Base-by-base conservation (phyloP, 1,140 invertebrate genomes). In the Sminthurinus signatus region DNA sequence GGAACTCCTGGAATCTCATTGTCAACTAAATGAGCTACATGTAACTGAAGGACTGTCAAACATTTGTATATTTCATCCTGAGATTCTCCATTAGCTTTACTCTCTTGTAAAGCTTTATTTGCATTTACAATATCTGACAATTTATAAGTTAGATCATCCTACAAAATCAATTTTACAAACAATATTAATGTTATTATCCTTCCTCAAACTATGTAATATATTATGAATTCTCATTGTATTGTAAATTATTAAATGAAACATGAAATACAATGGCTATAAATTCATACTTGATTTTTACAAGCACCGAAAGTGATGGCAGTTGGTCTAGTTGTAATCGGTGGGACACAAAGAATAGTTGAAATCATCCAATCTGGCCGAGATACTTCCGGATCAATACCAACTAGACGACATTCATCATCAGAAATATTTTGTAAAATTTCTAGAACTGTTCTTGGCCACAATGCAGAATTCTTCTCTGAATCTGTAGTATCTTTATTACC, bases 291-390 rank as follows among this genome's bases (percentile, higher is more conserved):
- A 85, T 98, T 99, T 76, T 93, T 89, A 0, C 96, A 95, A 1
- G 95, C 93, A 19, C 97, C 96, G 78, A 96, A 96, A 91, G 99
- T 99, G 17, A 99, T 93, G 4, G 99, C 96, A 54, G 96, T 95
- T 1, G 97, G 97, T 72, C 96, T 81, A 0, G 91, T 68, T 39
- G 89, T 84, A 5, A 99, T 76, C 2, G 97, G 96, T 14, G 97
- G 96, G 0, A 99, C 97, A 8, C 97, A 96, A 56, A 99, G 78
- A 3, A 97, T 93, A 8, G 96, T 98, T 1, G 96, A 82, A 50
- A 99, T 88, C 96, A 99, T 98, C 96, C 96, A 99, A 81, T 99
- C 96, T 15, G 97, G 97, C 54, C 96, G 81, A 0, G 96, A 90
- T 79, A 87, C 98, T 76, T 92, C 91, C 0, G 91, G 91, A 75